These are phyloP conservation scores for Alviniconcha strummeri DNA, from an alignment of 2,888 invertebrate species.

Conservation along the genomic window DNA sequence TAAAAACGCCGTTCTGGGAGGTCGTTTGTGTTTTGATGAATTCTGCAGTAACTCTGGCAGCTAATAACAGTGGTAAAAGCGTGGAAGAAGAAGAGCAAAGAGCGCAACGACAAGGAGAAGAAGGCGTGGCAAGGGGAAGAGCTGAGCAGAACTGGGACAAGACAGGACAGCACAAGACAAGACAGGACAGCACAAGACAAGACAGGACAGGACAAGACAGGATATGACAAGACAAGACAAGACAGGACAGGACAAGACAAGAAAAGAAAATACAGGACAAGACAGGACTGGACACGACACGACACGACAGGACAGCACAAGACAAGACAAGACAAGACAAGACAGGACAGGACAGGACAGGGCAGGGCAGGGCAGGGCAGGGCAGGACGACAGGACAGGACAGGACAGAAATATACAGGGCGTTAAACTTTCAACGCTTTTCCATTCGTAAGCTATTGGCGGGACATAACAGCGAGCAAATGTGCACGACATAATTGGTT, in stretches of 20 bases:
- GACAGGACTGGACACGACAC: background rate
- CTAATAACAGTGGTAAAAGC: too few relatives aligned
- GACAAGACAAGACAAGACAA: background rate
- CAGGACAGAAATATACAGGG: conserved; percentile 1
- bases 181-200: background rate
- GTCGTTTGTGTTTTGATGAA: too few relatives aligned
- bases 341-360: background rate
- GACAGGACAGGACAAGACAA: conserved; percentile 3
- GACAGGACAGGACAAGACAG: too few relatives aligned
- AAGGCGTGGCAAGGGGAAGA: too few relatives aligned
- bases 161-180: background rate
- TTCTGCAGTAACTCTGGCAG: too few relatives aligned
- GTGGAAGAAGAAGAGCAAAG: too few relatives aligned
- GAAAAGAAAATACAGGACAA: background rate
- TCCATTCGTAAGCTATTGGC: too few relatives aligned
- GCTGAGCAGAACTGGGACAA: too few relatives aligned
- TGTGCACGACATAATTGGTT: too few relatives aligned
- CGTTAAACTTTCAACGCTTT: background rate
- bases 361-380: background rate
- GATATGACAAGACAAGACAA: background rate
- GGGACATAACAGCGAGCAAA: too few relatives aligned
- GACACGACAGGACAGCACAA: conserved; percentile 1
- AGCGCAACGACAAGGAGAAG: too few relatives aligned
- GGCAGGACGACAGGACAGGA: background rate
- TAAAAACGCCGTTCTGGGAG: too few relatives aligned